A percentile compares a stretch with the other conserved stretches of the same genome.
Conservation (phyloP, 1,140 invertebrate genomes). For the Portunus trituberculatus region DNA sequence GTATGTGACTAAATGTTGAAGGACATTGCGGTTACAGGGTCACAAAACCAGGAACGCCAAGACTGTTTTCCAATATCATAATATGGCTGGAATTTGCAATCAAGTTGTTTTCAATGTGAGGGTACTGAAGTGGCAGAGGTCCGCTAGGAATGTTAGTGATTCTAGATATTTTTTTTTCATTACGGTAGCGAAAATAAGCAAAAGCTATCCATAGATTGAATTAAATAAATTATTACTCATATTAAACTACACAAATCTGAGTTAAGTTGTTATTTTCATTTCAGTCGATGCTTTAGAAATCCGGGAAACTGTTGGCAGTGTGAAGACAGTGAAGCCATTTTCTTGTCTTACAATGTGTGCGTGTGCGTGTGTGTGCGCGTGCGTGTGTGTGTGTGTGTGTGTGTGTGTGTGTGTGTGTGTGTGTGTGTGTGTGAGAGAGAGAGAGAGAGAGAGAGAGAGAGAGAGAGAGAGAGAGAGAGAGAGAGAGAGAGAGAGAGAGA, state of each 20-base stretch:
- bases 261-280: no score
- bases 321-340: no score
- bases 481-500: neutral
- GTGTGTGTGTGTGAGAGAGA: no score
- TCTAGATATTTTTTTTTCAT: neutral
- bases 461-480: no score
- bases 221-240: neutral
- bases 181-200: neutral
- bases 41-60: neutral
- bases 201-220: neutral
- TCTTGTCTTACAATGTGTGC: neutral
- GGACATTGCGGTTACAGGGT: neutral
- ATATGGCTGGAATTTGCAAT: constrained; percentile 10
- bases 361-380: neutral
- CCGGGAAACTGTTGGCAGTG: no score
- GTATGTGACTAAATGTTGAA: neutral
- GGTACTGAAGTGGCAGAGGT: neutral
- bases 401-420: neutral
- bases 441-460: no score
- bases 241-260: no score
- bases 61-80: neutral
- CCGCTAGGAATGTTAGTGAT: neutral
- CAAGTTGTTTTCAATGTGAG: neutral
- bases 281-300: no score
- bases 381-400: neutral